A percentile compares a stretch with the other conserved stretches of the same genome.
These are phyloP conservation scores for Aromia moschata DNA, from an alignment of 2,888 invertebrate genomes.

Conservation along the genomic window DNA sequence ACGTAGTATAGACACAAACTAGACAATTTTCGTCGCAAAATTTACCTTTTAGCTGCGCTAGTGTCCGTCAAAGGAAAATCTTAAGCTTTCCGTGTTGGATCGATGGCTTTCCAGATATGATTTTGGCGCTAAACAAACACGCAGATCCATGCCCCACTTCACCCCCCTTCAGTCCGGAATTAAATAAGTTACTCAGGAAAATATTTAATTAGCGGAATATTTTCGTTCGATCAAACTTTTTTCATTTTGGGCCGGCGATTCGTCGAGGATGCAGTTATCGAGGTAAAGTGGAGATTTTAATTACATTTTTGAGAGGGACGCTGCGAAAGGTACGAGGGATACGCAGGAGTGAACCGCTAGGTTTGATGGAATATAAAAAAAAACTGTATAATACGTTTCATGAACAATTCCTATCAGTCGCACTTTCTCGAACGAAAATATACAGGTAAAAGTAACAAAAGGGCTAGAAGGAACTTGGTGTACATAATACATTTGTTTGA, in stretches of 20 bases:
- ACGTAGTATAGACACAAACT: too few relatives aligned
- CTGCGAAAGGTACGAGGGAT: conserved; percentile 2
- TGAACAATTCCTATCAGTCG: too few relatives aligned
- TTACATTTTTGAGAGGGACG: neutral
- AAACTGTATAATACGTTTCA: too few relatives aligned
- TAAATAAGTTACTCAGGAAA: conserved; percentile 15
- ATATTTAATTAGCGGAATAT: conserved; percentile 21
- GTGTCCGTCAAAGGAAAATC: neutral
- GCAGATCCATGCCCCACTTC: too few relatives aligned
- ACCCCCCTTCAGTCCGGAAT: conserved; percentile 9
- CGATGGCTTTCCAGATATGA: conserved; percentile 26
- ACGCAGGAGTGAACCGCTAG: too few relatives aligned
- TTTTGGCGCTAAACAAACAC: conserved; percentile 27
- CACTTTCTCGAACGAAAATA: too few relatives aligned
- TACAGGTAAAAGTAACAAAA: too few relatives aligned
- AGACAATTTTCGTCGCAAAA: too few relatives aligned
- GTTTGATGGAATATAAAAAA: too few relatives aligned
- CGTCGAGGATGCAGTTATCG: neutral
- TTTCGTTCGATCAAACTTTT: conserved; percentile 14
- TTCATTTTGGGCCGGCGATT: conserved; percentile 1
- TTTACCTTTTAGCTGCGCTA: too few relatives aligned
- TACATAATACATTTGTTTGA: too few relatives aligned
- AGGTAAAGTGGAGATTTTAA: neutral
- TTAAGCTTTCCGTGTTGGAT: conserved; percentile 21
- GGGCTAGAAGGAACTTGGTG: too few relatives aligned